A percentile compares a stretch with the other conserved stretches of the same genome.
Evolutionary conservation across 2,113 vertebrate species (phyloP).

Genomic region (Brachyistius frenatus): DNA sequence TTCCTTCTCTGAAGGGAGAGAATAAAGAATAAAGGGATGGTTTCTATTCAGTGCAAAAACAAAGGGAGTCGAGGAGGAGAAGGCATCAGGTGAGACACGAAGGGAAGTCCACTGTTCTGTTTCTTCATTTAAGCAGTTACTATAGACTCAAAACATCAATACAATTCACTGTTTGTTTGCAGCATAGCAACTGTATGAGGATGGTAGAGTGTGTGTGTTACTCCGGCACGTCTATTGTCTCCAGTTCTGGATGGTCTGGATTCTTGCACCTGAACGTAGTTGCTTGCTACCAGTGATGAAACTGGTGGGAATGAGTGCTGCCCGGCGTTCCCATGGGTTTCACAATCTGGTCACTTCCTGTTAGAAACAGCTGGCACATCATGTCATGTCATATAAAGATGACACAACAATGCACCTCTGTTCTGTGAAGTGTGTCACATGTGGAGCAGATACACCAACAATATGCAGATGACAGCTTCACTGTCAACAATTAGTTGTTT

Average conservation of each 20-base stretch:
- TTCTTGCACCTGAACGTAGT: conserved; percentile 44
- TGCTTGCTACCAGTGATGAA: too few species aligned
- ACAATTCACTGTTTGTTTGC: conserved; percentile 57
- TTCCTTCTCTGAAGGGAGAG: background rate
- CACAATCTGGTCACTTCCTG: background rate
- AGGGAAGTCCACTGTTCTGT: conserved; percentile 22
- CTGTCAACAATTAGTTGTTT: too few species aligned
- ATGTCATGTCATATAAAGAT: background rate
- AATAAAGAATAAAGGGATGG: conserved; percentile 11
- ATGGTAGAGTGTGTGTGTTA: background rate
- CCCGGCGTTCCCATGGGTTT: conserved; percentile 44
- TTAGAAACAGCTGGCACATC: background rate
- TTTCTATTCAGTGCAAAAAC: conserved; percentile 39
- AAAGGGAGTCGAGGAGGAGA: conserved; percentile 7
- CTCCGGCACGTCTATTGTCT: conserved; percentile 45
- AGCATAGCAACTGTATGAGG: conserved; percentile 51
- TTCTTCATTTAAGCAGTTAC: conserved; percentile 21
- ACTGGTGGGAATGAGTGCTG: too few species aligned
- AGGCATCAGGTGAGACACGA: background rate
- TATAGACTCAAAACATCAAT: conserved; percentile 38
- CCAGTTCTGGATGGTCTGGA: conserved; percentile 38
- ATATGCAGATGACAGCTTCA: too few species aligned
- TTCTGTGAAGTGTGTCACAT: background rate
- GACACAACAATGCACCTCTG: background rate
- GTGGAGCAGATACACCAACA: too few species aligned